Evolutionary conservation across 2,113 vertebrate species (phyloP), one percentile per base, ranked within the genome.

Genomic region (Thamnophis sirtalis): DNA sequence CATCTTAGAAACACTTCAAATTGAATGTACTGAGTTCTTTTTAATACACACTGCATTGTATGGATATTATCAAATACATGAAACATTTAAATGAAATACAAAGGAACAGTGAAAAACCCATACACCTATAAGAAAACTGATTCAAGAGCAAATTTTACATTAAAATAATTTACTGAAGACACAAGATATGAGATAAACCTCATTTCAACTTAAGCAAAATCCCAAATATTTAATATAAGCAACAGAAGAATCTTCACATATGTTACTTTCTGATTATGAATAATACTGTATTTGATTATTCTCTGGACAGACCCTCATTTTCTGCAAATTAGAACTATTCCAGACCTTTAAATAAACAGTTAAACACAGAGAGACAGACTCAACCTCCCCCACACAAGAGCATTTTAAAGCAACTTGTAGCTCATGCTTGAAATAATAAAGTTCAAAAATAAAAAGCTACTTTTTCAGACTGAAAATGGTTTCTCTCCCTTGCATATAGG

Each of bases 181-280:
- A 89, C 56, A 60, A 51, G 49, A 68, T 33, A 13, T 38, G 22
- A 89, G 21, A 51, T 85, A 84, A 92, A 84, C 21, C 21, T 43
- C 73, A 33, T 5, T 85, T 43, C 48, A 85, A n/a, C 38, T 89
- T 89, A 58, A 85, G 22, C 28, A 63, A 87, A 63, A 11, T 26
- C 3, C 54, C 55, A 85, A 9, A 56, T 53, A 63, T 84, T 54
- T 84, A 89, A 89, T n/a, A 89, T 84, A 94, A 89, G 48, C 5
- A 43, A 88, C 84, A 3, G 2, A 91, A 88, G 54, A 92, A 95
- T 89, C 2, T 0, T 91, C 19, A 56, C 86, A 88, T 88, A 93
- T 58, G 96, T 96, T 94, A 92, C 94, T 96, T 96, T 93, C 95
- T 96, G 93, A 96, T 95, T 93, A 97, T 96, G 96, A 97, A 97